Evolutionary conservation across 2,888 invertebrate species (phyloP).

Genomic region (Spodoptera littoralis): DNA sequence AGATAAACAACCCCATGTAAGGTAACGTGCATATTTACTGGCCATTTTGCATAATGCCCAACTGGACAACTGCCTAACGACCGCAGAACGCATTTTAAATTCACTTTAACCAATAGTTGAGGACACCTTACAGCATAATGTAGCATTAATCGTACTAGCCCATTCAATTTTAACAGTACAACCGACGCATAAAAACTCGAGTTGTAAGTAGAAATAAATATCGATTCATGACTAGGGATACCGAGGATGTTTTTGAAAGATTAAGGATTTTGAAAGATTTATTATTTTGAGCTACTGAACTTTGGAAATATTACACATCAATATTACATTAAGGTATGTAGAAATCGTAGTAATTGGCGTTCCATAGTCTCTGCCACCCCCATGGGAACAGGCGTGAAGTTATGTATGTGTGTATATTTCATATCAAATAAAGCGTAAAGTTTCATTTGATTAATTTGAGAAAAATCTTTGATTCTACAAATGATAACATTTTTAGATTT

Average conservation of each 20-base stretch:
- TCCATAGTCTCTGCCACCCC: no score
- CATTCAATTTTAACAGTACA: conserved; percentile 70
- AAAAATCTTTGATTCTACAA: no score
- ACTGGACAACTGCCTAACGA: conserved; percentile 73
- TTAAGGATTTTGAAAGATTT: neutral
- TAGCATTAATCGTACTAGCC: conserved; percentile 69
- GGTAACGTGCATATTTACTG: conserved; percentile 59
- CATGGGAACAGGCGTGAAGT: no score
- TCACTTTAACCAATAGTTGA: conserved; percentile 56
- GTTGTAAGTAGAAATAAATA: conserved; percentile 80
- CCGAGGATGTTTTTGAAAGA: neutral
- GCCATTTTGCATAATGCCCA: conserved; percentile 60
- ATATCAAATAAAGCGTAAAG: no score
- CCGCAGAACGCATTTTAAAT: conserved; percentile 80
- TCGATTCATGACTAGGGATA: conserved; percentile 73
- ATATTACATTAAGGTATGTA: no score
- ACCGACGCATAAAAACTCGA: conserved; percentile 76
- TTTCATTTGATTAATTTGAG: no score
- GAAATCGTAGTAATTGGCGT: no score
- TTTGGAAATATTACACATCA: no score
- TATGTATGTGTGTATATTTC: no score
- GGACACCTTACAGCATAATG: conserved; percentile 63
- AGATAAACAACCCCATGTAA: conserved; percentile 57
- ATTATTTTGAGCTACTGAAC: neutral
- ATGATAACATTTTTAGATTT: no score